Evolutionary conservation across 2,113 vertebrate species (phyloP), one percentile per base, ranked within the genome.

Genomic region (Monopterus albus): DNA sequence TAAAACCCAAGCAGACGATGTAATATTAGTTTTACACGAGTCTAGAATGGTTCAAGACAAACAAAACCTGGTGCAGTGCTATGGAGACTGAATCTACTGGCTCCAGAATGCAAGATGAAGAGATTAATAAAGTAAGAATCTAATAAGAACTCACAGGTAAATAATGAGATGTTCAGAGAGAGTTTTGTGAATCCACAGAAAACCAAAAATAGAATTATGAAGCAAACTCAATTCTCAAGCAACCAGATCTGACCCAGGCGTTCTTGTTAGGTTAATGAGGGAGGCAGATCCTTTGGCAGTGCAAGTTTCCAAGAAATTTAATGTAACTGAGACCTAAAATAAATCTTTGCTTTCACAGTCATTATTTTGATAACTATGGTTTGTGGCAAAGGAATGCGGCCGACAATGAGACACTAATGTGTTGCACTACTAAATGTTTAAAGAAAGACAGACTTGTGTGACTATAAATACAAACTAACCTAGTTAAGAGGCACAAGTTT

Each of bases 131-230:
- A n/a, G n/a, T n/a, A n/a, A n/a, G n/a, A n/a, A n/a, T n/a, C 29
- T 5, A 7, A 29, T 5, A 5, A 9, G 15, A 40, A 43, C 6
- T 45, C 8, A 20, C 13, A 55, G 35, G 18, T 21, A 2, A 50
- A 70, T 23, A 50, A 45, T 36, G 8, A 57, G 18, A 45, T 39
- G 58, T 43, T 25, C 15, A 57, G 64, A 63, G 15, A 36, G 13
- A 7, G n/a, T 51, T 69, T 58, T 12, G 71, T 26, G 25, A 14
- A 55, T n/a, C 3, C 28, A 49, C 0, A 49, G 3, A 49, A 75
- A 49, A 61, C 51, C 39, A 29, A 55, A 17, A 74, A 78, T 39
- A 71, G 26, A 59, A 53, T 80, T 80, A 17, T 59, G 35, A 50
- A 20, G 58, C 21, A 66, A 71, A n/a, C n/a, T 58, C 20, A 46